Base-by-base conservation (phyloP, 1,140 invertebrate genomes). In the Oppia nitens region DNA sequence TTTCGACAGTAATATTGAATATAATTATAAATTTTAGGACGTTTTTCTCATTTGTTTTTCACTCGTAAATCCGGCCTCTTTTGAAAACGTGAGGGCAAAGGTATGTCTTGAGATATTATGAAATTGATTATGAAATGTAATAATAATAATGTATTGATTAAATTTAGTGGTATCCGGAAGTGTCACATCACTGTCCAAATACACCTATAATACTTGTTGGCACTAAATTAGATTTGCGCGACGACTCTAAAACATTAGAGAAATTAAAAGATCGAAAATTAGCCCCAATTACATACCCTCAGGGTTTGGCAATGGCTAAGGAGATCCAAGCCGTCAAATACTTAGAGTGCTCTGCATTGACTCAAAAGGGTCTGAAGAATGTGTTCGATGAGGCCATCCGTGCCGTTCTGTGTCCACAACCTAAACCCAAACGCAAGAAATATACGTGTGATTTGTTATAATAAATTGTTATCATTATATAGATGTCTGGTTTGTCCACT, bases 321-420 rank as follows among this genome's bases (percentile, higher is more conserved):
- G 94, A 99, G 77, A 96, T 98, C 62, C 87, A 85, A 63, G 87
- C 92, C 26, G 90, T 94, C 1, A 94, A 94, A 73, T 96, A 96
- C 77, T 77, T 95, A 63, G 92, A 96, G 74, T 96, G 92, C 72
- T 93, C 88, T 49, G 91, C 92, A 63, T 78, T 98, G 51, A 98
- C 95, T 67, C 80, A 97, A 85, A 98, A 98, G 85, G 96, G 96
- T 67, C 74, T 99, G 68, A 99, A 99, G 77, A 98, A 98, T 74
- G 96, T 99, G 0, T 62, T 62, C 27, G 75, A 79, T 68, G 74
- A 72, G 47, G 77, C 77, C 53, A 76, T 76, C 12, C 65, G 73
- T 59, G 77, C 77, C 45, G 75, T 77, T 17, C 64, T 78, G 20
- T 63, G 60, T 55, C 62, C 62, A 28, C 60, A 53, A 47, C 60